phyloP scores from a whole-genome alignment of 2,113 vertebrate species.

The Channa maculata region DNA sequence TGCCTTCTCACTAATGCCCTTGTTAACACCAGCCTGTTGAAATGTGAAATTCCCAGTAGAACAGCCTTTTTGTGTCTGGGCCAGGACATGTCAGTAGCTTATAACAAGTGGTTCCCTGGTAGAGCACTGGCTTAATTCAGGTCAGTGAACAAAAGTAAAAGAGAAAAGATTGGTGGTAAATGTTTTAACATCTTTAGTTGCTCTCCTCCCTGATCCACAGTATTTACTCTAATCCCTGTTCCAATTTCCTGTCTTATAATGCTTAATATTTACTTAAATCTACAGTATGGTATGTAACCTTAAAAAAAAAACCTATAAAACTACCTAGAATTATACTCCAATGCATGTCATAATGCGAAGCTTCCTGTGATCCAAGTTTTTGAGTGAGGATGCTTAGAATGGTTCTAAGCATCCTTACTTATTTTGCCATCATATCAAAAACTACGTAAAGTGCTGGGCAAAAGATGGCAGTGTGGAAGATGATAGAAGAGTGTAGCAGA shows the following conservation, averaged over 20 bases:
- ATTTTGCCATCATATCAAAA: too few species aligned
- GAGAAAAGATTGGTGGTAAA: background rate
- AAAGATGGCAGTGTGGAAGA: too few species aligned
- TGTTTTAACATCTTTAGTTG: background rate
- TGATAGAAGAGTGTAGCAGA: too few species aligned
- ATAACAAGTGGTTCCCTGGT: background rate
- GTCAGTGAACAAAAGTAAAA: background rate
- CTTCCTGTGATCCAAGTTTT: too few species aligned
- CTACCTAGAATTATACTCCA: too few species aligned
- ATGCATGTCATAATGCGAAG: too few species aligned
- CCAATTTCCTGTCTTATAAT: background rate
- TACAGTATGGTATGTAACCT: background rate
- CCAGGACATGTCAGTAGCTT: background rate
- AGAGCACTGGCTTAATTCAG: background rate
- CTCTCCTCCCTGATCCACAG: background rate
- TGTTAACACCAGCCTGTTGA: constrained; percentile 47
- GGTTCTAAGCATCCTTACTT: too few species aligned
- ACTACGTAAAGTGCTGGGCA: too few species aligned
- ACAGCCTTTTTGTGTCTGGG: background rate
- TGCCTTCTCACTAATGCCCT: constrained; percentile 33
- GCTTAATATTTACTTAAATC: background rate
- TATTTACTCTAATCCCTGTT: background rate
- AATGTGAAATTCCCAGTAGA: constrained; percentile 33
- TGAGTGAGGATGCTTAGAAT: too few species aligned
- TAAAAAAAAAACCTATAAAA: background rate